Evolutionary conservation across 2,888 invertebrate genomes (phyloP).

Genomic region (Hoplodrina ambigua): DNA sequence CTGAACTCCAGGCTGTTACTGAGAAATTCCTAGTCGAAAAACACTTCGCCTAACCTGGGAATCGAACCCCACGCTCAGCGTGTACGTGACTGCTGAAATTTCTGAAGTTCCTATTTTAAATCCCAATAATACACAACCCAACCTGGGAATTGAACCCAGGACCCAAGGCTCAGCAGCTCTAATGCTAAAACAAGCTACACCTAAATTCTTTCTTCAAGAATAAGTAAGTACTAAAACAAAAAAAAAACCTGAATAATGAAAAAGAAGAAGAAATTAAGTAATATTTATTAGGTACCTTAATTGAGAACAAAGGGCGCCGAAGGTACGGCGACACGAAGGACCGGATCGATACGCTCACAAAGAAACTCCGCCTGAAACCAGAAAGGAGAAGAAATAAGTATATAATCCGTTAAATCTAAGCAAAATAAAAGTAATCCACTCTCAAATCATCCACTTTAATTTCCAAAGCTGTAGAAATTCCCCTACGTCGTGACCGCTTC

Average conservation of each 20-base stretch:
- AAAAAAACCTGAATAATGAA: not conserved
- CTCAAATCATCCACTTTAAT: not conserved
- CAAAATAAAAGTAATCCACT: not conserved
- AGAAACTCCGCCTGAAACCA: not conserved
- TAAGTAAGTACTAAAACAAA: not conserved
- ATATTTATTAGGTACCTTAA: constrained; percentile 11
- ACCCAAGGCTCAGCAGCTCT: too few species aligned
- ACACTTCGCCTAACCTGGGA: too few species aligned
- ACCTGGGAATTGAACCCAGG: too few species aligned
- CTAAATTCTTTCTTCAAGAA: too few species aligned
- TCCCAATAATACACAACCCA: too few species aligned
- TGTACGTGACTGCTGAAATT: too few species aligned
- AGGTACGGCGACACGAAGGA: not conserved
- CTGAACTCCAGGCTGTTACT: too few species aligned
- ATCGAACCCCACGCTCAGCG: too few species aligned
- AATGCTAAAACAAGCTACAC: too few species aligned
- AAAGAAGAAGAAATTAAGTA: not conserved
- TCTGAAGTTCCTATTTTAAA: too few species aligned
- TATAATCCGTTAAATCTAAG: not conserved
- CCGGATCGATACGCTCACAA: not conserved
- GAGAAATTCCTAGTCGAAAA: too few species aligned
- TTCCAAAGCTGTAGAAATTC: not conserved
- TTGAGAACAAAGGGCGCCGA: not conserved
- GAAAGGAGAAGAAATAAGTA: not conserved
- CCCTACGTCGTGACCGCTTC: not conserved